These are phyloP conservation scores for Xylota sylvarum DNA, from an alignment of 2,888 invertebrate genomes.

Conservation along the genomic window DNA sequence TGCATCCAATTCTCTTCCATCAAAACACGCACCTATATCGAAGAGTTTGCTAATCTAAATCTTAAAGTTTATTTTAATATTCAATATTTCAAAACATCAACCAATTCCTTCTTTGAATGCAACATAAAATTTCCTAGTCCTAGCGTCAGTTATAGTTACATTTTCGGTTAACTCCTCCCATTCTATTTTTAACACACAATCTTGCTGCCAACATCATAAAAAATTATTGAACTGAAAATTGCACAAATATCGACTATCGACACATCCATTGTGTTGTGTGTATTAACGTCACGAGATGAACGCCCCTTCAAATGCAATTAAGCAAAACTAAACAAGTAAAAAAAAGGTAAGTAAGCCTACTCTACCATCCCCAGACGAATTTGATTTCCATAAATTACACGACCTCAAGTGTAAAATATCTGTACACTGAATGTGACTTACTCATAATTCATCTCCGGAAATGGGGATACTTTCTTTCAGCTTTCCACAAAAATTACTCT, in stretches of 20 bases:
- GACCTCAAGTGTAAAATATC: constrained; percentile 28
- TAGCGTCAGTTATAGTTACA: not conserved
- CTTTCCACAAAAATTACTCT: constrained; percentile 9
- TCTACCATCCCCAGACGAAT: constrained; percentile 63
- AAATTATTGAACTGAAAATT: constrained; percentile 38
- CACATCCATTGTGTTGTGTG: constrained; percentile 46
- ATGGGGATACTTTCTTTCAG: constrained; percentile 29
- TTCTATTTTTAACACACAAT: constrained; percentile 36
- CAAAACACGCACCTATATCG: too few species aligned
- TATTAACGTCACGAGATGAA: constrained; percentile 51
- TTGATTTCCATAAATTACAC: constrained; percentile 72
- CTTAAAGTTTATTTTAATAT: too few species aligned
- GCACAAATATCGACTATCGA: constrained; percentile 27
- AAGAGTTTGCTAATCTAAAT: too few species aligned
- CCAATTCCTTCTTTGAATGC: not conserved
- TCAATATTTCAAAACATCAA: not conserved
- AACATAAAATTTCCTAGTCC: not conserved
- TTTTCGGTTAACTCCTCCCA: not conserved
- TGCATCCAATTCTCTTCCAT: too few species aligned
- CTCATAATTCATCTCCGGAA: constrained; percentile 75
- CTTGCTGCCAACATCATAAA: constrained; percentile 9
- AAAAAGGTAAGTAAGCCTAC: constrained; percentile 29
- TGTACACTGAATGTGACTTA: constrained; percentile 48
- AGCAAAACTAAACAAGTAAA: constrained; percentile 24
- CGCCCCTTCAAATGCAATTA: constrained; percentile 68